Base-by-base conservation (phyloP, 2,797 vertebrate genomes). In the Mormyrops attenuatus region DNA sequence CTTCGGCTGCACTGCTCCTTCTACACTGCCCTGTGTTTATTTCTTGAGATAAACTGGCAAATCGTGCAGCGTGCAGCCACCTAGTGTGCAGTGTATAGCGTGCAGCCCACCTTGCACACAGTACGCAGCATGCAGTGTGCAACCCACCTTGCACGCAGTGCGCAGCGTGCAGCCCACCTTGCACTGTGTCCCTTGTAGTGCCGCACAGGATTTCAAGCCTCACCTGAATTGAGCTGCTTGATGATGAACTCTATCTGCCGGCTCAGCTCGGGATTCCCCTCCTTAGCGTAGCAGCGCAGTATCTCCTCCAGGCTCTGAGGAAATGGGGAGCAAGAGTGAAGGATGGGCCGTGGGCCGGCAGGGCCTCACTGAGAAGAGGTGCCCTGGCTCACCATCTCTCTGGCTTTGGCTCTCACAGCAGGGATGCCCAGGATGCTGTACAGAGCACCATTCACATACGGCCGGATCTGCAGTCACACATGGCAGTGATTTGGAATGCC, bases 231-330 rank as follows among this genome's bases (percentile, higher is more conserved):
- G 0, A 99, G 97, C 88, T 99, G 97, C 92, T 96, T 97, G 92
- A 99, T 97, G 93, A 99, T 97, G 90, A 97, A 98, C 92, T 98
- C 97, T 80, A 99, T 97, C 93, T 99, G 98, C 73, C 96, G 96
- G 94, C 96, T 96, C 93, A 97, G 97, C 90, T 98, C 97, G 0
- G 96, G 94, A 7, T 95, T 97, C 91, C 97, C 96, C 93, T 99
- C 98, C 93, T 96, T 97, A 92, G 96, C 96, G 95, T 98, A 99
- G 93, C 97, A 98, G 90, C 92, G 92, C 30, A 99, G 96, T 92
- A 99, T 97, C 93, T 99, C 98, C 91, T 99, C 97, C 92, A 99
- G 95, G 57, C 98, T 98, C 99, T 99, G 90, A 3, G 85, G 50
- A 90, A 88, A 38, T 20, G 17, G 66, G 26, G 47, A 73, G 60